Evolutionary conservation across 2,888 invertebrate genomes (phyloP), one percentile per base, ranked within the genome.

Genomic region (Arge pagana): DNA sequence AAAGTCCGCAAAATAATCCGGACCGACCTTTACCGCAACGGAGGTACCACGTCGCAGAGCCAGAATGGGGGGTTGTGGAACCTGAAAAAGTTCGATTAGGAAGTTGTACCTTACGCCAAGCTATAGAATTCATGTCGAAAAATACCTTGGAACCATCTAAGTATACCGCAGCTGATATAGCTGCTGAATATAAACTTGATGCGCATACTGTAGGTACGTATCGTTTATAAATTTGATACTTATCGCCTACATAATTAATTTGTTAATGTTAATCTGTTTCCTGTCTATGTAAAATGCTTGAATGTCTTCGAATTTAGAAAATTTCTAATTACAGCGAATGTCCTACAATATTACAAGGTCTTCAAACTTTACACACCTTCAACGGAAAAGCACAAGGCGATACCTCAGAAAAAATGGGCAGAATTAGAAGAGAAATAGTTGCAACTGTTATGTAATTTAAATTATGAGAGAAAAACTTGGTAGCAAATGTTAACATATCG

Each of bases 21-120:
- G 66, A 77, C 4, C 79, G 82, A 52, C 80, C 82, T 0, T 70
- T 90, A 45, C 92, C 92, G 0, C 68, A 80, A 55, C 76, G 82
- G 54, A 81, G 85, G 40, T 71, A 60, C 0, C 54, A 76, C 3
- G 75, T 79, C 0, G 78, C 79, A 43, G 81, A 83, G 1, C 85
- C 81, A 58, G 85, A 87, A 57, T 86, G 80, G 69, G 90, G 91
- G 1, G 84, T 84, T 63, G 79, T 84, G 68, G 88, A 90, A 67
- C 86, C 90, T 1, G 75, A 78, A 0, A 76, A 68, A 45, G 71
- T 88, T 0, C 77, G 82, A 1, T 76, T 79, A 21, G 93, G 93
- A 1, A 83, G 79, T 66, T 82, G 85, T 41, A 84, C 87, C 0
- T 74, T 93, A 16, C 77, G 82, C 28, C 82, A 85, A 58, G 83